Base-by-base conservation (phyloP, 2,113 vertebrate genomes). In the Microcebus murinus region DNA sequence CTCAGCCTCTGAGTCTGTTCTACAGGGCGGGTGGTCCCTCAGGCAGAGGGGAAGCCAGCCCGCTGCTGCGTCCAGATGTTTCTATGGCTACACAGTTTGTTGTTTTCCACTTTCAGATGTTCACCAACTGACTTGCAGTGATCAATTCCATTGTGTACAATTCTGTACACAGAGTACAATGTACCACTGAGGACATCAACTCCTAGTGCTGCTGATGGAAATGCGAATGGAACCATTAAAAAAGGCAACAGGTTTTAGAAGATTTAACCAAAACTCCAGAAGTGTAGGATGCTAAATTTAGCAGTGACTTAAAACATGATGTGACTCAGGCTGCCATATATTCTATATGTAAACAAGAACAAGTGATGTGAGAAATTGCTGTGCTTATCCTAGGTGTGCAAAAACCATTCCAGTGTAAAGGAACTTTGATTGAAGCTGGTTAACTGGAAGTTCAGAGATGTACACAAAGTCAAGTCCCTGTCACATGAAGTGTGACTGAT, bases 21-120 rank as follows among this genome's bases (percentile, higher is more conserved):
- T 7, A 0, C 2, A 1, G 7, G 42, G 13, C 4, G 31, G 3
- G 2, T 23, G 5, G 36, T 12, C 59, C n/a, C 21, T 36, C 3
- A 4, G 25, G 14, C 42, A 10, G 39, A 55, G 36, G 29, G 42
- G 5, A 29, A 23, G 71, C 23, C 4, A 27, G 10, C 13, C 1
- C 1, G 27, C 36, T 3, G 25, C 52, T 36, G 39, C 1, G 17
- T 45, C 25, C 5, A 10, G 50, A 36, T 9, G 3, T 67, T 15
- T 59, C 71, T 0, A 0, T 0, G 68, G 52, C 63, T 31, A 21
- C 27, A 27, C 12, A 31, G 0, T 4, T 2, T 77, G 36, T 34
- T 50, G 13, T 52, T 45, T 20, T 90, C 52, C 48, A 18, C 61
- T 90, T 61, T 63, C 36, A 59, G 36, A 25, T 23, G 9, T 6